A percentile compares a stretch with the other conserved stretches of the same genome.
phyloP scores from a whole-genome alignment of 2,113 vertebrate species.

The Trogon melanurus region DNA sequence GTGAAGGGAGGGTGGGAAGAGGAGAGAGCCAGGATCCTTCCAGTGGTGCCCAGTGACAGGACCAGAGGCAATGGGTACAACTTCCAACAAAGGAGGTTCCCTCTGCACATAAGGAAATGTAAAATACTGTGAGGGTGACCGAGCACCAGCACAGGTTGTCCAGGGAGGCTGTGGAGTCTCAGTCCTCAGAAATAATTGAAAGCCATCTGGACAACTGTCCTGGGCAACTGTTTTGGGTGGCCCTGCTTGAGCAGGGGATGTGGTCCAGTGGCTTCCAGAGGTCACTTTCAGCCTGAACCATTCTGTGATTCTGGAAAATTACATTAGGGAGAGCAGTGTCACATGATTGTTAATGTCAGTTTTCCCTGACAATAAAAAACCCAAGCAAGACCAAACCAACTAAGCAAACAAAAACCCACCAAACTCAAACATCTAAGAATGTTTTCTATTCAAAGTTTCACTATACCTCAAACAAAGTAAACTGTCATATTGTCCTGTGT shows the following conservation, averaged over 20 bases:
- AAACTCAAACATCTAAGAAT: not conserved
- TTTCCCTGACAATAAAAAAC: not conserved
- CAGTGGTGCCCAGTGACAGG: no score
- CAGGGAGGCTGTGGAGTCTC: no score
- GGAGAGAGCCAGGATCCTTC: no score
- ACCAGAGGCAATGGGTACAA: no score
- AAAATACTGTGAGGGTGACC: no score
- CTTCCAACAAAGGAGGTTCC: no score
- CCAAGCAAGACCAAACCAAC: not conserved
- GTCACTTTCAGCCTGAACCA: no score
- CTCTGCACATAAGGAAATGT: no score
- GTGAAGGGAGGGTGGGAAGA: no score
- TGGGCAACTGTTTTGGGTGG: not conserved
- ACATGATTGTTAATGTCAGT: not conserved
- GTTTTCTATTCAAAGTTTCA: not conserved
- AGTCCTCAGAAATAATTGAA: not conserved
- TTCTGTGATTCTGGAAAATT: not conserved
- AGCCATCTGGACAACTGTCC: not conserved
- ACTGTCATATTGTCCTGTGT: not conserved
- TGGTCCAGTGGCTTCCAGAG: not conserved
- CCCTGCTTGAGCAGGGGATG: not conserved
- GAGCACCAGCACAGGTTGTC: no score
- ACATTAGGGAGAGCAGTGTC: no score
- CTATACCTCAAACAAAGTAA: not conserved
- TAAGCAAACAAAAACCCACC: not conserved